Conservation (phyloP, 2,888 invertebrate genomes). For the Drosophila niveifrons region DNA sequence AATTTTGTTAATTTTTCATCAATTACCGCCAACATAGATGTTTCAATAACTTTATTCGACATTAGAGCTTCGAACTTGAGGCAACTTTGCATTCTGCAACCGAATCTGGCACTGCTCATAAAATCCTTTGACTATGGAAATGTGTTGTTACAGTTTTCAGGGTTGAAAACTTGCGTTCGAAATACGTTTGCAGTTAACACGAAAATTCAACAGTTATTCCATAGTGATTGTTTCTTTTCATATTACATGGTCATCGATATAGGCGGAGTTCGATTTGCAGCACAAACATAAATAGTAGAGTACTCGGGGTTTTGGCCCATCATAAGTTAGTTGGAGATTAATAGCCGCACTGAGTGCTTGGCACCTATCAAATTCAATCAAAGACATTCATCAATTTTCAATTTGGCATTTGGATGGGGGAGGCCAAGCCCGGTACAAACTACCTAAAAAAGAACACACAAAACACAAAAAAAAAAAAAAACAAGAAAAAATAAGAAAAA, state of each 20-base stretch:
- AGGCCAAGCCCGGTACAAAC: slow-evolving; percentile 45
- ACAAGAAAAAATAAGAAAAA: background rate
- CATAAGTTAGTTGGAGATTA: slow-evolving; percentile 79
- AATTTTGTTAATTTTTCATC: no score
- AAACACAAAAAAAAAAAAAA: background rate
- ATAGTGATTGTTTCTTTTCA: background rate
- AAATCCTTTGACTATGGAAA: no score
- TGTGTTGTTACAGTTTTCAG: no score
- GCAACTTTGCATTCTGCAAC: no score
- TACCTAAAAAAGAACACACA: slow-evolving; percentile 40
- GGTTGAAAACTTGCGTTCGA: no score
- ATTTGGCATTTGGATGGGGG: slow-evolving; percentile 71
- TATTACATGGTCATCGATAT: background rate
- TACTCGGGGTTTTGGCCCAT: slow-evolving; percentile 55
- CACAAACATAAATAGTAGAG: slow-evolving; percentile 26
- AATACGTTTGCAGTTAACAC: no score
- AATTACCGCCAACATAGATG: no score
- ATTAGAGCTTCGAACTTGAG: no score
- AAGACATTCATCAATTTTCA: slow-evolving; percentile 82
- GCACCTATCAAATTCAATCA: slow-evolving; percentile 81
- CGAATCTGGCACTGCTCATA: no score
- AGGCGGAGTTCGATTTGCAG: background rate
- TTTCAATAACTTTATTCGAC: no score
- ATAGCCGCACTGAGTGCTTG: slow-evolving; percentile 79
- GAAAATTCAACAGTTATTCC: no score